These are phyloP conservation scores for Bufo bufo DNA, from an alignment of 2,113 vertebrate species.

Conservation along the genomic window DNA sequence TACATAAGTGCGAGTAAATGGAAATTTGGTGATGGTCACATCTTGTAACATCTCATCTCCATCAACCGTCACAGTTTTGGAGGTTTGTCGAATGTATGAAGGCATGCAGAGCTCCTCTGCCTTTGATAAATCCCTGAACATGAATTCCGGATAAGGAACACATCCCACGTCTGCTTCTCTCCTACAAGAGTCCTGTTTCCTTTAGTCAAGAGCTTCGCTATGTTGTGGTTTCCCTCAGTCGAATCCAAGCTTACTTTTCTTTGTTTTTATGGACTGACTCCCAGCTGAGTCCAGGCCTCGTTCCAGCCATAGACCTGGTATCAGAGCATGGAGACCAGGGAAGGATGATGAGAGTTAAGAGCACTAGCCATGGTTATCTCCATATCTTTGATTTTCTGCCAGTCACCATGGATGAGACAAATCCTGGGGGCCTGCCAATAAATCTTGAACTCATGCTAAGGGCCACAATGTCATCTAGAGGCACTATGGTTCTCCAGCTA, in stretches of 20 bases:
- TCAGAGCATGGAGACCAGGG: neutral
- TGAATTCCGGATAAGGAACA: neutral
- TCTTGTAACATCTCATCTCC: neutral
- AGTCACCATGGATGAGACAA: neutral
- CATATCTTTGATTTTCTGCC: neutral
- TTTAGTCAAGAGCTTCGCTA: constrained; percentile 7
- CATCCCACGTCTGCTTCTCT: neutral
- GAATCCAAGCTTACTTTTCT: constrained; percentile 35
- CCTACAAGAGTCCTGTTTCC: constrained; percentile 44
- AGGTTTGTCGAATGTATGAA: neutral
- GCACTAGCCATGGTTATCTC: neutral
- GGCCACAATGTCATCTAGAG: neutral
- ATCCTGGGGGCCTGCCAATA: neutral
- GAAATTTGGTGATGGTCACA: neutral
- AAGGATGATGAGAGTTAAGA: neutral
- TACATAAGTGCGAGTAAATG: neutral
- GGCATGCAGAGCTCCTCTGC: neutral
- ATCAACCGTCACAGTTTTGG: neutral
- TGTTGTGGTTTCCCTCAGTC: constrained; percentile 41
- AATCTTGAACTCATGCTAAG: neutral
- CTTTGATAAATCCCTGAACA: neutral
- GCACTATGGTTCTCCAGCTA: neutral
- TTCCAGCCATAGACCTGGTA: neutral
- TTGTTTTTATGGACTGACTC: constrained; percentile 31
- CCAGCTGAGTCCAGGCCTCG: constrained; percentile 29